A percentile compares a stretch with the other conserved stretches of the same genome.
Evolutionary conservation across 2,888 invertebrate species (phyloP).

Genomic region (Tachystola acroxantha): DNA sequence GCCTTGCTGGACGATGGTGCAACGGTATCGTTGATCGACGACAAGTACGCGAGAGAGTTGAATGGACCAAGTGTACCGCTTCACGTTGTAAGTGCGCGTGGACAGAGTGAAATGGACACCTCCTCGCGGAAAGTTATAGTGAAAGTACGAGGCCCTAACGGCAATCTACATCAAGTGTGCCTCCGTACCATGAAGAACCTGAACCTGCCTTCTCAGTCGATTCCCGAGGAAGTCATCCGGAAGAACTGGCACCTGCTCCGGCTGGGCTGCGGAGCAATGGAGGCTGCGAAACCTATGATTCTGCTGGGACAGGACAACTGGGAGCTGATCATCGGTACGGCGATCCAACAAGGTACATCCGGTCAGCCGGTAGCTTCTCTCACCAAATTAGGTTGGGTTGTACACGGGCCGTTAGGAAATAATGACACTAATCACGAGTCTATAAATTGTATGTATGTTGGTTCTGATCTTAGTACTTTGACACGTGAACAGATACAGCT

Average conservation of each 20-base stretch:
- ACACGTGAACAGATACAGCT: not conserved
- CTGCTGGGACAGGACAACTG: slow-evolving; percentile 13
- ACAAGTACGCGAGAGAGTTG: not conserved
- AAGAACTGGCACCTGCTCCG: not conserved
- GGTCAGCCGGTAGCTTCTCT: slow-evolving; percentile 10
- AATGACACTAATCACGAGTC: not conserved
- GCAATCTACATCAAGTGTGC: not conserved
- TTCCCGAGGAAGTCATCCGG: not conserved
- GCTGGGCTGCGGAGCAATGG: not conserved
- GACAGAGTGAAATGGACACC: not conserved
- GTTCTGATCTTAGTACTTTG: not conserved
- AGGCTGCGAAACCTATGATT: not conserved
- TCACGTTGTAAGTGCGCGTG: not conserved
- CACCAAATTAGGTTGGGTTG: slow-evolving; percentile 9
- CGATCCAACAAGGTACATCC: slow-evolving; percentile 5
- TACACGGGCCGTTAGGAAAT: not conserved
- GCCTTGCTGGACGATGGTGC: slow-evolving; percentile 5
- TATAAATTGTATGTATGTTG: not conserved
- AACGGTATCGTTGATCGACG: slow-evolving; percentile 2
- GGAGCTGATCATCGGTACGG: slow-evolving; percentile 6
- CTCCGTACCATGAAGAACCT: slow-evolving; percentile 1
- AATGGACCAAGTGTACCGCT: not conserved
- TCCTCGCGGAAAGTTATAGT: not conserved
- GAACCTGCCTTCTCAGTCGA: not conserved
- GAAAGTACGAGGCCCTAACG: not conserved